phyloP scores from a whole-genome alignment of 2,113 vertebrate genomes.

The Amblyornis subalaris region DNA sequence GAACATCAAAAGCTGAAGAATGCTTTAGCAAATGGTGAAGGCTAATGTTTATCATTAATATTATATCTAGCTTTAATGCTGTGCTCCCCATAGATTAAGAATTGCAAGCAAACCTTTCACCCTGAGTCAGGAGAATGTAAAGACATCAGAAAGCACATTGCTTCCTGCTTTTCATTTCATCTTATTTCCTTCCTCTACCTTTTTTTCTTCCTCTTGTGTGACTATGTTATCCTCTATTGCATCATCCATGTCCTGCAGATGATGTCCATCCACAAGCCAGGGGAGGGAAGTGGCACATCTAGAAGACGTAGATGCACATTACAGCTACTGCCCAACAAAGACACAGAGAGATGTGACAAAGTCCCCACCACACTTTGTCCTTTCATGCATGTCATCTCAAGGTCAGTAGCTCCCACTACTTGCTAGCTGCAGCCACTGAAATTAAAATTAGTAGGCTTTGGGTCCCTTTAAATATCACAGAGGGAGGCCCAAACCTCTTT shows the following conservation, averaged over 20 bases:
- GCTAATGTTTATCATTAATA: neutral
- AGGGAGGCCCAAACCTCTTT: slow-evolving; percentile 38
- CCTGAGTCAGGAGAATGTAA: neutral
- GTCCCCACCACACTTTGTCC: neutral
- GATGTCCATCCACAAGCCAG: neutral
- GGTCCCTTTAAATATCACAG: slow-evolving; percentile 33
- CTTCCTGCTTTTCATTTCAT: neutral
- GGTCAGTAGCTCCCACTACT: slow-evolving; percentile 14
- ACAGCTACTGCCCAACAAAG: neutral
- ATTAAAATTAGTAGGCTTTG: slow-evolving; percentile 33
- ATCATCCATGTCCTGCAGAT: neutral
- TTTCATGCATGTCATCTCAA: neutral
- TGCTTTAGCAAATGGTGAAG: neutral
- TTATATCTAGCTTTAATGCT: neutral
- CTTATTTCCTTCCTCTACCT: neutral
- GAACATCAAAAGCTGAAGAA: neutral
- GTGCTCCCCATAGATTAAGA: neutral
- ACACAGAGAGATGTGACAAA: neutral
- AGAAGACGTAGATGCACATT: neutral
- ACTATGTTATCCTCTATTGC: neutral
- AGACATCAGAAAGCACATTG: neutral
- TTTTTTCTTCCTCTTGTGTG: neutral
- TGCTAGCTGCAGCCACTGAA: slow-evolving; percentile 13
- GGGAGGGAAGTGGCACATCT: neutral
- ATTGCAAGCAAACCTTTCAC: neutral